Percentiles rank a stretch among this genome's conserved stretches.
Conservation (phyloP, 2,113 vertebrate genomes). For the Chionomys nivalis region DNA sequence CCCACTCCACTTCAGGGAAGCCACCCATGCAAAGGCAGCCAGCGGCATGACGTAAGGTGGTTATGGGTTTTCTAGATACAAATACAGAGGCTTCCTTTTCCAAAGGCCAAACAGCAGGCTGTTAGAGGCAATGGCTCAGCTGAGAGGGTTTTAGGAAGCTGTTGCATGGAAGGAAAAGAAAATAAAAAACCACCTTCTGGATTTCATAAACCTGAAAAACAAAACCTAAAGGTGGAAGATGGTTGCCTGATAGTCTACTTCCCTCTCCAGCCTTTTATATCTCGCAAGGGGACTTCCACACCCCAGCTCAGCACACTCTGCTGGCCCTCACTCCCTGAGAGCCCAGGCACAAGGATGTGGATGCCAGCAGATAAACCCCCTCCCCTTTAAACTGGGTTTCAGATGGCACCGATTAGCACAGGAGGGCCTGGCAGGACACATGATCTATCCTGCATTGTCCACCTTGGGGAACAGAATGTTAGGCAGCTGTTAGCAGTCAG, state of each 20-base stretch:
- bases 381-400: slow-evolving; percentile 32
- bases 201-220: slow-evolving; percentile 63
- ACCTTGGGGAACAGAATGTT: slow-evolving; percentile 2
- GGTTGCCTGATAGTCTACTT: slow-evolving; percentile 33
- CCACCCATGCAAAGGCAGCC: slow-evolving; percentile 26
- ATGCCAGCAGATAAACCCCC: neutral
- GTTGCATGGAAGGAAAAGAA: neutral
- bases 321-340: slow-evolving; percentile 26
- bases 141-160: slow-evolving; percentile 67
- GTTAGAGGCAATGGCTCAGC: slow-evolving; percentile 4
- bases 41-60: neutral
- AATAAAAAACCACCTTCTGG: neutral
- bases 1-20: slow-evolving; percentile 24
- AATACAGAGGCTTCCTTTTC: slow-evolving; percentile 49
- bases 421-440: neutral
- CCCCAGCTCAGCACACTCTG: neutral
- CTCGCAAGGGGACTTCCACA: neutral
- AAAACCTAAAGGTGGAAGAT: slow-evolving; percentile 33
- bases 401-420: slow-evolving; percentile 54
- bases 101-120: slow-evolving; percentile 64
- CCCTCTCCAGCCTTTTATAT: slow-evolving; percentile 45
- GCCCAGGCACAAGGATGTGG: slow-evolving; percentile 13
- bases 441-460: slow-evolving; percentile 15
- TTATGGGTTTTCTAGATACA: slow-evolving; percentile 59
- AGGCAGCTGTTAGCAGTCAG: slow-evolving; percentile 50